These are phyloP conservation scores for Sterrhoptilus dennistouni DNA, from an alignment of 2,113 vertebrate species.

Conservation along the genomic window DNA sequence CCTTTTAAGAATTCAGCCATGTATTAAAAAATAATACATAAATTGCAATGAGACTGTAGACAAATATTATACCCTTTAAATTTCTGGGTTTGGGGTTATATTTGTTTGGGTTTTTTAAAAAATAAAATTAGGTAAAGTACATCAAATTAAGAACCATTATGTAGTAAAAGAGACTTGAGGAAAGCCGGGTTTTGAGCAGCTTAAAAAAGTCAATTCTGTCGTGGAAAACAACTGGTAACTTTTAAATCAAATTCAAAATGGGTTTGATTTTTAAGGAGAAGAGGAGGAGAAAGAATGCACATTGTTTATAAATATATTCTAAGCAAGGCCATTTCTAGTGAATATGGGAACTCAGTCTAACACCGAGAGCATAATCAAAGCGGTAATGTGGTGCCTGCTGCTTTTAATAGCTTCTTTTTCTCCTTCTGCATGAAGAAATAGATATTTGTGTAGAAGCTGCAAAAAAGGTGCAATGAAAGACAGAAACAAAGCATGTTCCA, in stretches of 20 bases:
- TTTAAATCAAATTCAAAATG: constrained; percentile 29
- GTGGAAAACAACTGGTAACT: not conserved
- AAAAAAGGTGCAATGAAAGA: not conserved
- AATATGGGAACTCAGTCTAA: not conserved
- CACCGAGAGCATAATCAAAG: constrained; percentile 2
- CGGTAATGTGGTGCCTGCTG: not conserved
- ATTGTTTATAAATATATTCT: not conserved
- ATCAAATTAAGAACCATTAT: not conserved
- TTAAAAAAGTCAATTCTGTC: not conserved
- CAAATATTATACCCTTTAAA: not conserved
- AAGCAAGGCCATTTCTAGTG: not conserved
- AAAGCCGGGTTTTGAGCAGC: not conserved
- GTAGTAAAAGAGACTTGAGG: not conserved
- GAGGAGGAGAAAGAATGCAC: not conserved
- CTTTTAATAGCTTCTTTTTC: constrained; percentile 51
- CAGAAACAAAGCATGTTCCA: not conserved
- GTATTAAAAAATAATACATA: not conserved
- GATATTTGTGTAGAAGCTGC: not conserved
- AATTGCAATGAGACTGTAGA: not conserved
- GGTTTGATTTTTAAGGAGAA: not conserved
- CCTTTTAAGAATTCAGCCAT: not conserved
- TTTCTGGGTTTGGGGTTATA: not conserved
- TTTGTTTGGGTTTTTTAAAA: not conserved
- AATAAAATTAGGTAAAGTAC: not conserved
- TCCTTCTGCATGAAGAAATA: not conserved